phyloP scores from a whole-genome alignment of 1,140 invertebrate genomes.

The Solenopsis fugax region DNA sequence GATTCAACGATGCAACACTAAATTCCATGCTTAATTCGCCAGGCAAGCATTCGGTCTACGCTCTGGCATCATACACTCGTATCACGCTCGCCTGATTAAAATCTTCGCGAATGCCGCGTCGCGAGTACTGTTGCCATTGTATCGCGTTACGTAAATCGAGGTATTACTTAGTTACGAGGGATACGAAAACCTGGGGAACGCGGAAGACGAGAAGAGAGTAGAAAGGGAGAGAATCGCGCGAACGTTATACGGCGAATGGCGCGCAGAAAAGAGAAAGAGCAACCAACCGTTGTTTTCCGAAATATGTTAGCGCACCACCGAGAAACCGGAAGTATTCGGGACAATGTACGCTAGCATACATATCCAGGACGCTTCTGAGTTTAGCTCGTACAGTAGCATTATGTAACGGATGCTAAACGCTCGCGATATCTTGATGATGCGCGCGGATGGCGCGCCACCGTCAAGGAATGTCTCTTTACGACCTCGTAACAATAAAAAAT shows the following conservation, averaged over 20 bases:
- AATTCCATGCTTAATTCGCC: constrained; percentile 46
- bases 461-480: constrained; percentile 51
- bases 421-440: constrained; percentile 32
- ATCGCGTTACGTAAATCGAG: constrained; percentile 47
- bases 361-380: constrained; percentile 3
- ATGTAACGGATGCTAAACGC: constrained; percentile 69
- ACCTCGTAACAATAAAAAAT: constrained; percentile 54
- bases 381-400: constrained; percentile 48
- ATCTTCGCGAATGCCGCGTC: constrained; percentile 18
- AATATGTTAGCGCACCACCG: constrained; percentile 16
- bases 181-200: background rate
- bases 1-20: background rate
- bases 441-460: background rate
- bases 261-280: constrained; percentile 4
- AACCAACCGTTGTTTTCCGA: constrained; percentile 62
- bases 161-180: constrained; percentile 46
- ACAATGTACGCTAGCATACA: constrained; percentile 8
- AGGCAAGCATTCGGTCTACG: constrained; percentile 10
- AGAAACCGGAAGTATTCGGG: constrained; percentile 59
- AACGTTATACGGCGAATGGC: background rate
- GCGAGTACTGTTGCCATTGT: background rate
- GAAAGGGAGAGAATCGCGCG: background rate
- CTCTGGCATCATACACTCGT: constrained; percentile 24
- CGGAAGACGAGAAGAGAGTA: background rate
- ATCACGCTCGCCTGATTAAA: constrained; percentile 51